A percentile compares a stretch with the other conserved stretches of the same genome.
Evolutionary conservation across 2,113 vertebrate species (phyloP).

Genomic region (Neodon shergylaensis): DNA sequence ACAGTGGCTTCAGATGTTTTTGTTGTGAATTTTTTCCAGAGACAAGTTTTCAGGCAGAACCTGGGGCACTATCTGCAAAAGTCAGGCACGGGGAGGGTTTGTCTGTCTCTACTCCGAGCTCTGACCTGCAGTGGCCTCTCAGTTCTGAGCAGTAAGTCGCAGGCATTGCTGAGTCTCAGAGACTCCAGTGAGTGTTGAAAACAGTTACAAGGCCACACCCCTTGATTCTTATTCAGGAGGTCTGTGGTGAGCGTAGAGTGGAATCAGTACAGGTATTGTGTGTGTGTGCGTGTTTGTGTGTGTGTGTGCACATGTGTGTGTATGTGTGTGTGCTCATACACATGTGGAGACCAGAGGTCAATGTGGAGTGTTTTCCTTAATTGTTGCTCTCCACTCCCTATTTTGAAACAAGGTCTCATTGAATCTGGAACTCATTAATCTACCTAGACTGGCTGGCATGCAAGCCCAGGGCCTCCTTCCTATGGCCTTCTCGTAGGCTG

Average conservation of each 20-base stretch:
- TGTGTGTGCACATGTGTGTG: no score
- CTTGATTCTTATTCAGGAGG: not conserved
- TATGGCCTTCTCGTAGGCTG: not conserved
- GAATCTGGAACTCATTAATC: no score
- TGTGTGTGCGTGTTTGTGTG: not conserved
- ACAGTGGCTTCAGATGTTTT: not conserved
- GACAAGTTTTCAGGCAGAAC: conserved; percentile 17
- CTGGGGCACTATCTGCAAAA: not conserved
- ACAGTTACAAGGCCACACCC: not conserved
- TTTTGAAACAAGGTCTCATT: not conserved
- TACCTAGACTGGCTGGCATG: not conserved
- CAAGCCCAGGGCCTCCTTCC: not conserved
- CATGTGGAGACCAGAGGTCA: not conserved
- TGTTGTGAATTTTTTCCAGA: not conserved
- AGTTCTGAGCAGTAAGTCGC: not conserved
- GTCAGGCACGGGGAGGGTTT: not conserved
- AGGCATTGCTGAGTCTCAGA: not conserved
- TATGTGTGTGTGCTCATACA: not conserved
- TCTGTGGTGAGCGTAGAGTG: not conserved
- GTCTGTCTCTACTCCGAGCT: not conserved
- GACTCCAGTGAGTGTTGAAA: not conserved
- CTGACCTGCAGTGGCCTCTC: not conserved
- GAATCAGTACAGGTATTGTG: not conserved
- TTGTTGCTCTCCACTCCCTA: not conserved
- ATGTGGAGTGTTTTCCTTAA: not conserved